phyloP scores from a whole-genome alignment of 2,888 invertebrate species.

The Nematopogon swammerdamellus region DNA sequence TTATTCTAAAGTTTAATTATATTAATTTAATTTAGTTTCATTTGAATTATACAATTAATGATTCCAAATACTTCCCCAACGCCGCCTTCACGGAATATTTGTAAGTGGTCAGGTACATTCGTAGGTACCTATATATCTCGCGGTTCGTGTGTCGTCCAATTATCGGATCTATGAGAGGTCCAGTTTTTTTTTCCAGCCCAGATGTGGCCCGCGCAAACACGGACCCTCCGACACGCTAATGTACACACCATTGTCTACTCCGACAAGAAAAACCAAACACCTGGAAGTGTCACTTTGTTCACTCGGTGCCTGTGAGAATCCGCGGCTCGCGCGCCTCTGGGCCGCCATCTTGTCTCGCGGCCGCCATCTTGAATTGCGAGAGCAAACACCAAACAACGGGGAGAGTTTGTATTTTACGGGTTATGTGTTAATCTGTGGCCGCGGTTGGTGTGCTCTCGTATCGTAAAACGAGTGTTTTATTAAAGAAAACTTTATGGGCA shows the following conservation, averaged over 20 bases:
- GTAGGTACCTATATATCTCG: not conserved
- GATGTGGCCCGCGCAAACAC: slow-evolving; percentile 48
- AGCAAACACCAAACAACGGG: too few relatives aligned
- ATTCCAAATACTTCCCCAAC: not conserved
- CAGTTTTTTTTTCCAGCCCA: slow-evolving; percentile 44
- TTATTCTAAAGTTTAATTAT: too few relatives aligned
- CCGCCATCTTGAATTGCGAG: too few relatives aligned
- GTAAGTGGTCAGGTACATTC: not conserved
- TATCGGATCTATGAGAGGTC: slow-evolving; percentile 49
- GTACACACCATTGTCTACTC: slow-evolving; percentile 27
- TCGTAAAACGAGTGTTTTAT: not conserved
- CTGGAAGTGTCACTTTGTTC: slow-evolving; percentile 57
- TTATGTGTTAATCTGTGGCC: not conserved
- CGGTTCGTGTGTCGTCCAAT: slow-evolving; percentile 21
- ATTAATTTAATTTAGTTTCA: too few relatives aligned
- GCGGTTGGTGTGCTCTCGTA: not conserved
- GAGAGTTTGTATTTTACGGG: not conserved
- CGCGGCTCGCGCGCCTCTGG: slow-evolving; percentile 19
- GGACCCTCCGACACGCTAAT: slow-evolving; percentile 15
- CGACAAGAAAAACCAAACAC: slow-evolving; percentile 44
- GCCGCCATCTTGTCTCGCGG: too few relatives aligned
- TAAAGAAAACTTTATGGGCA: not conserved
- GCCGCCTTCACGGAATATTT: not conserved
- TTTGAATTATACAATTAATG: too few relatives aligned
- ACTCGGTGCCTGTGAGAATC: slow-evolving; percentile 30